Conservation (phyloP, 2,797 vertebrate species). For the Neomorphus geoffroyi region DNA sequence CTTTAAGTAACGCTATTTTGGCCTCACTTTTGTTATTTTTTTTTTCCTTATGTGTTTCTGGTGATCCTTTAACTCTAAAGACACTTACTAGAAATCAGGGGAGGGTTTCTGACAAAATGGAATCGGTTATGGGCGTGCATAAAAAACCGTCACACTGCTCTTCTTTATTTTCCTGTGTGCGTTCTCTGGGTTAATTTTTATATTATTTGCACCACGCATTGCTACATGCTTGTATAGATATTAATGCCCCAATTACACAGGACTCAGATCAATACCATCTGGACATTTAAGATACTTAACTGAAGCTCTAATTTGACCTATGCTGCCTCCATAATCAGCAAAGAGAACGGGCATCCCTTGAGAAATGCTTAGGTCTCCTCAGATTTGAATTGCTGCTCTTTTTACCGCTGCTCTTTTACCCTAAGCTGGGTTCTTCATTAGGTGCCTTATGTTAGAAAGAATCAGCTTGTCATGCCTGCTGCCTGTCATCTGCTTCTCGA, state of each 20-base stretch:
- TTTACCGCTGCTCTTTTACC: too few species aligned
- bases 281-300: constrained; percentile 58
- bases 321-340: constrained; percentile 48
- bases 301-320: constrained; percentile 56
- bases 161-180: constrained; percentile 23
- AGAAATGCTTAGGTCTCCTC: constrained; percentile 36
- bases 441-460: not conserved
- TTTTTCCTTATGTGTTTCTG: not conserved
- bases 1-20: not conserved
- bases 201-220: constrained; percentile 1
- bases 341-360: constrained; percentile 42
- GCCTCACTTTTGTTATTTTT: not conserved
- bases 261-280: constrained; percentile 66
- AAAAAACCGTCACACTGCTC: not conserved
- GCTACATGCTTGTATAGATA: constrained; percentile 3
- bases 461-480: not conserved
- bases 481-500: not conserved
- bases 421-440: not conserved
- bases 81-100: not conserved
- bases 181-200: constrained; percentile 24
- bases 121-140: not conserved
- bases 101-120: not conserved
- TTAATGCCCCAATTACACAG: constrained; percentile 45
- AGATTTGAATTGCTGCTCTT: constrained; percentile 25
- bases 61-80: not conserved